Base-by-base conservation (phyloP, 2,888 invertebrate species). In the Drosophila antonietae region DNA sequence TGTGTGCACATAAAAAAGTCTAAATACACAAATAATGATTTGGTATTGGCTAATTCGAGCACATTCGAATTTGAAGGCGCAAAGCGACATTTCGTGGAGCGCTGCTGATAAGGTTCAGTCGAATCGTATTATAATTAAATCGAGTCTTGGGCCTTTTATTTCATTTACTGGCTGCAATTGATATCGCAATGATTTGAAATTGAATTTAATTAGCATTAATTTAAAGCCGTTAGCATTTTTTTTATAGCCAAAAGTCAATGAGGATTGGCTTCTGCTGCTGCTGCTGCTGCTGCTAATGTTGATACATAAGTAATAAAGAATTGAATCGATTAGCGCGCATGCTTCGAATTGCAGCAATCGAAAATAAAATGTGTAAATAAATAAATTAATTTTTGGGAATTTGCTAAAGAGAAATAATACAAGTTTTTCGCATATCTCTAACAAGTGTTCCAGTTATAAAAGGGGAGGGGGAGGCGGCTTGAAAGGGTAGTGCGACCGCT, bases 11-110 rank as follows among this genome's bases (percentile, higher is more conserved):
- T 59, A 59, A 44, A 63, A 55, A 15, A 35, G 14, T 3, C 2
- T 68, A 81, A 78, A 78, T 37, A 39, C 4, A 41, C 1, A 41
- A 81, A 81, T 78, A 65, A 51, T 47, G 33, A 47, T 60, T 49
- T 62, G 71, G 73, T 75, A 69, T 71, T 75, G 79, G 67, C 62
- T 68, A 67, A 73, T 71, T 55, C 60, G 58, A 59, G 61, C 52
- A 60, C 67, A 71, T 62, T 71, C 53, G 20, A 66, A 68, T 58
- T 65, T 39, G 39, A 78, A 63, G 58, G 72, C 65, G 66, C 53
- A 23, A 43, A 20, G 57, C 63, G 53, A 68, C 62, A 67, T 46
- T 69, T 53, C 43, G 53, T 52, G n/a, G 52, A 58, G 56, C 55
- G 56, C 52, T 47, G 62, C 62, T 77, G 79, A 80, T 79, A 73